Base-by-base conservation (phyloP, 2,888 invertebrate species). In the Coenonympha glycerion region DNA sequence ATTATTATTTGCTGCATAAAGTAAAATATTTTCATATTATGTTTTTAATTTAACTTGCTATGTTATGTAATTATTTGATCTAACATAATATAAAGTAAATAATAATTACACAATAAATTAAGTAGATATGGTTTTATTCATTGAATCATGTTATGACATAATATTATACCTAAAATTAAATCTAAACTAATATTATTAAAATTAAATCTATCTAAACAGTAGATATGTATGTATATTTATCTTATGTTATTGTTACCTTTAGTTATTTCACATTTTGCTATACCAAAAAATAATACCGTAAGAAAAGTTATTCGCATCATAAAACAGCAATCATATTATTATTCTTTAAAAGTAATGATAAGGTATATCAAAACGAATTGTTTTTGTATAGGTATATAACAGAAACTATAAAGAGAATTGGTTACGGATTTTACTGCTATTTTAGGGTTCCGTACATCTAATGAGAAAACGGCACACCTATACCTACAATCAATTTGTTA, bases 1-100 rank as follows among this genome's bases (percentile, higher is more conserved):
- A 5, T 52, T 40, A 31, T n/a, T 52, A 54, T 42, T n/a, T n/a
- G n/a, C 45, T 51, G 49, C 11, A 46, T 16, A 24, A 6, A 22
- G 19, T 15, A 18, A 21, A 22, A 42, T 11, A 22, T 30, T 2
- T 19, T 19, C 1, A 16, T n/a, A 1, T 1, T 9, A 31, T n/a
- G n/a, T n/a, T n/a, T n/a, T n/a, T n/a, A n/a, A n/a, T n/a, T n/a
- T n/a, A n/a, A n/a, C n/a, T n/a, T n/a, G n/a, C n/a, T n/a, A n/a
- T n/a, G n/a, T n/a, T n/a, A n/a, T n/a, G n/a, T n/a, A n/a, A n/a
- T n/a, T n/a, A n/a, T n/a, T n/a, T n/a, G n/a, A n/a, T n/a, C n/a
- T n/a, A n/a, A n/a, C n/a, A n/a, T n/a, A n/a, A n/a, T n/a, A n/a
- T n/a, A n/a, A n/a, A n/a, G n/a, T n/a, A n/a, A n/a, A n/a, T n/a